These are phyloP conservation scores for Gasteruption jaculator DNA, from an alignment of 2,888 invertebrate genomes.

Conservation along the genomic window DNA sequence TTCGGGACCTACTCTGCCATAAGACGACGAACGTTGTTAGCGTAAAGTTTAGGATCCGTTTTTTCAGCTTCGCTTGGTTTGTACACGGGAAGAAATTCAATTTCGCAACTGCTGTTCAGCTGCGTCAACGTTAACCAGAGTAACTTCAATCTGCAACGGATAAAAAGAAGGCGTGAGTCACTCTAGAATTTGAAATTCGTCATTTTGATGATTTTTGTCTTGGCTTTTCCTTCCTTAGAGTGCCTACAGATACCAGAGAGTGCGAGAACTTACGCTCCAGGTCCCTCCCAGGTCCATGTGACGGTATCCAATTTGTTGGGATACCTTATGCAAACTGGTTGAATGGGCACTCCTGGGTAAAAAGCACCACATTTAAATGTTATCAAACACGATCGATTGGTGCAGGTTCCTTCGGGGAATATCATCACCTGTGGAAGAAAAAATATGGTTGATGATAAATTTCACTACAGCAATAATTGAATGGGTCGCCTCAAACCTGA, in stretches of 20 bases:
- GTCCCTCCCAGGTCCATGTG: slow-evolving; percentile 95
- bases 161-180: too few relatives aligned
- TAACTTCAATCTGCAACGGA: slow-evolving; percentile 64
- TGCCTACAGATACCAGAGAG: too few relatives aligned
- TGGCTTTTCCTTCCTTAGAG: neutral
- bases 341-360: slow-evolving; percentile 92
- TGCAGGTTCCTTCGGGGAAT: slow-evolving; percentile 96
- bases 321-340: slow-evolving; percentile 88
- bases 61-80: slow-evolving; percentile 82
- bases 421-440: slow-evolving; percentile 74
- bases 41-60: slow-evolving; percentile 81
- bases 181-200: neutral
- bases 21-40: slow-evolving; percentile 80
- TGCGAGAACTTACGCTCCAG: slow-evolving; percentile 90
- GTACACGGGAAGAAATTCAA: slow-evolving; percentile 91
- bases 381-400: slow-evolving; percentile 86
- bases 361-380: slow-evolving; percentile 92
- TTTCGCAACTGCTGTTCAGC: slow-evolving; percentile 81
- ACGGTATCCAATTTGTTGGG: slow-evolving; percentile 85
- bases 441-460: too few relatives aligned
- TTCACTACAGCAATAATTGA: neutral
- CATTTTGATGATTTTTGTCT: neutral
- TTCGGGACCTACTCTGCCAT: slow-evolving; percentile 78
- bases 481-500: too few relatives aligned
- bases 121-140: slow-evolving; percentile 87